Percentiles rank a stretch among this genome's conserved stretches.
These are phyloP conservation scores for Scolopax rusticola DNA, from an alignment of 2,797 vertebrate genomes.

Conservation along the genomic window DNA sequence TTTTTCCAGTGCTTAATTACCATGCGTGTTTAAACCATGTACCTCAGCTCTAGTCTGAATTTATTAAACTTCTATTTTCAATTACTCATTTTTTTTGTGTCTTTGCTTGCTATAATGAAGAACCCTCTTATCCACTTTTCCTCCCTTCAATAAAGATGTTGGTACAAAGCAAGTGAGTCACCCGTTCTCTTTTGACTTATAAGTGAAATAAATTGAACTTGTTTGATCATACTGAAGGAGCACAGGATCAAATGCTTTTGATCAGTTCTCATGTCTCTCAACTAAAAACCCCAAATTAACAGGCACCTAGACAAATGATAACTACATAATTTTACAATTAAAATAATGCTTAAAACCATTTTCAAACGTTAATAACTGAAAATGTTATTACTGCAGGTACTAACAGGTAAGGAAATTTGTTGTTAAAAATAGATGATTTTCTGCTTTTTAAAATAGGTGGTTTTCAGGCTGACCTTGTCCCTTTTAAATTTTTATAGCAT, in stretches of 20 bases:
- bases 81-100: neutral
- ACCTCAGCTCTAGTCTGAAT: neutral
- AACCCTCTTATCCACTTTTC: neutral
- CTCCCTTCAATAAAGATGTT: neutral
- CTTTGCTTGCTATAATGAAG: neutral
- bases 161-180: neutral
- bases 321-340: neutral
- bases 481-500: conserved; percentile 79
- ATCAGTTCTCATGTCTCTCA: neutral
- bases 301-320: neutral
- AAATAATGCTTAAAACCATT: neutral
- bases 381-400: neutral
- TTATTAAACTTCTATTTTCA: neutral
- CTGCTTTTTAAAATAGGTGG: conserved; percentile 17
- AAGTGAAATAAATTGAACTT: conserved; percentile 1
- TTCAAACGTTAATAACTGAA: conserved; percentile 10
- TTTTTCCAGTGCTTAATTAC: neutral
- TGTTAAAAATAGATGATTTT: conserved; percentile 61
- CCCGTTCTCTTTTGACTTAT: neutral
- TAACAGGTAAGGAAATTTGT: conserved; percentile 9
- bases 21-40: neutral
- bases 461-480: conserved; percentile 60
- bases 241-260: neutral
- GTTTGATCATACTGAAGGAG: neutral
- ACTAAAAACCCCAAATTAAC: neutral